A percentile compares a stretch with the other conserved stretches of the same genome.
phyloP scores from a whole-genome alignment of 2,888 invertebrate genomes.

The Ophion costatus region DNA sequence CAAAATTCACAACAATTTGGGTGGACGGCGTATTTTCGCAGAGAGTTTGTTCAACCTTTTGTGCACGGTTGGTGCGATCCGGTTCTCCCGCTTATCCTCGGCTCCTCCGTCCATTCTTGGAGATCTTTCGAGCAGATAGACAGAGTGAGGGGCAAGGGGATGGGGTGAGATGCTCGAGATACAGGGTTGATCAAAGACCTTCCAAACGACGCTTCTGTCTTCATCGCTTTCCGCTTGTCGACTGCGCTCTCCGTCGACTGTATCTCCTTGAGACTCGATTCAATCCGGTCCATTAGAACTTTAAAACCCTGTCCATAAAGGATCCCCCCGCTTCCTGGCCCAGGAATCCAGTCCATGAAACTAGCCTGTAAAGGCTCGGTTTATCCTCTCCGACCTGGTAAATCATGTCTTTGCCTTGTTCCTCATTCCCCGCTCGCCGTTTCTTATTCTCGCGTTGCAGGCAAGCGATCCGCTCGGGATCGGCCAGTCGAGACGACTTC shows the following conservation, averaged over 20 bases:
- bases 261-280: slow-evolving; percentile 56
- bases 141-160: slow-evolving; percentile 6
- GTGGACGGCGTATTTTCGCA: background rate
- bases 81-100: slow-evolving; percentile 1
- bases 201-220: slow-evolving; percentile 62
- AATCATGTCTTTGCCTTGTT: slow-evolving; percentile 27
- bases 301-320: slow-evolving; percentile 15
- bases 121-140: slow-evolving; percentile 36
- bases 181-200: slow-evolving; percentile 61
- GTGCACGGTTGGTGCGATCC: slow-evolving; percentile 1
- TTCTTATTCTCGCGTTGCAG: slow-evolving; percentile 31
- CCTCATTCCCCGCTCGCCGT: slow-evolving; percentile 16
- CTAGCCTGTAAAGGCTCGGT: slow-evolving; percentile 46
- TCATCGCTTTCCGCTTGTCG: slow-evolving; percentile 51
- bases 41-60: slow-evolving; percentile 4
- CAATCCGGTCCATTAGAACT: slow-evolving; percentile 65
- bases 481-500: slow-evolving; percentile 60
- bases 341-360: slow-evolving; percentile 2
- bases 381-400: slow-evolving; percentile 44
- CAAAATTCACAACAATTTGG: background rate
- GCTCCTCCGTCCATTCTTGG: slow-evolving; percentile 11
- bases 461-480: slow-evolving; percentile 20
- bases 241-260: slow-evolving; percentile 25
- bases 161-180: slow-evolving; percentile 25
- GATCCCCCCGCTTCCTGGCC: background rate